Conservation (phyloP, 2,888 invertebrate species). For the Imbricaverruca yamaguchii region DNA sequence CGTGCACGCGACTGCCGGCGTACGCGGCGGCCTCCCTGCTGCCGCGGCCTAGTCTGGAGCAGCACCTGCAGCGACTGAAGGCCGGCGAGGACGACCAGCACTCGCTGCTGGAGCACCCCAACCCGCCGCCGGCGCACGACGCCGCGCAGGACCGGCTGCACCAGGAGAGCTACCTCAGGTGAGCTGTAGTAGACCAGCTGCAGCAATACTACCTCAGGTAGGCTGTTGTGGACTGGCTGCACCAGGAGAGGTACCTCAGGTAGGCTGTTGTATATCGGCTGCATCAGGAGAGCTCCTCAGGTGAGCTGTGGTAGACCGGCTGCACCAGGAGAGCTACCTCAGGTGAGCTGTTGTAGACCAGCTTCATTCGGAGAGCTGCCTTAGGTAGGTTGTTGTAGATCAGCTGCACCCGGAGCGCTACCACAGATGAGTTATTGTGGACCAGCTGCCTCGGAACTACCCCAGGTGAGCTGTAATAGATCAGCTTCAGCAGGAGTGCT, state of each 20-base stretch:
- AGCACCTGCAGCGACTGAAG: conserved; percentile 44
- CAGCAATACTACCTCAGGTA: too few relatives aligned
- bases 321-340: background rate
- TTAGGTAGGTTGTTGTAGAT: too few relatives aligned
- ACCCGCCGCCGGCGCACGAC: conserved; percentile 61
- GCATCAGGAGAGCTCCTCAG: conserved; percentile 50
- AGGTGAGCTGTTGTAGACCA: too few relatives aligned
- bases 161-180: conserved; percentile 44
- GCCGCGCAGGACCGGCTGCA: conserved; percentile 65
- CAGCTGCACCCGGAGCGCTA: too few relatives aligned
- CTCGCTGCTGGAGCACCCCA: conserved; percentile 49
- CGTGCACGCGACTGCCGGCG: conserved; percentile 74
- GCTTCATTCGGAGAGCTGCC: too few relatives aligned
- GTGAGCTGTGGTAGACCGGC: background rate
- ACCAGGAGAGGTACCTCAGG: too few relatives aligned
- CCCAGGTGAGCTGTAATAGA: too few relatives aligned
- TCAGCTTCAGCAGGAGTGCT: too few relatives aligned
- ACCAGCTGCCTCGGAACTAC: too few relatives aligned
- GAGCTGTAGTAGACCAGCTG: background rate
- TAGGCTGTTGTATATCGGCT: conserved; percentile 43
- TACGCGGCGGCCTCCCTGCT: conserved; percentile 80
- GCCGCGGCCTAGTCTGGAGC: conserved; percentile 53
- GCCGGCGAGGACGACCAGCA: conserved; percentile 39
- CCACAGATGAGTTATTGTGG: too few relatives aligned
- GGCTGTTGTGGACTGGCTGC: too few relatives aligned